Percentiles rank a stretch among this genome's conserved stretches.
phyloP scores from a whole-genome alignment of 2,797 vertebrate species.

The Florisuga fusca region DNA sequence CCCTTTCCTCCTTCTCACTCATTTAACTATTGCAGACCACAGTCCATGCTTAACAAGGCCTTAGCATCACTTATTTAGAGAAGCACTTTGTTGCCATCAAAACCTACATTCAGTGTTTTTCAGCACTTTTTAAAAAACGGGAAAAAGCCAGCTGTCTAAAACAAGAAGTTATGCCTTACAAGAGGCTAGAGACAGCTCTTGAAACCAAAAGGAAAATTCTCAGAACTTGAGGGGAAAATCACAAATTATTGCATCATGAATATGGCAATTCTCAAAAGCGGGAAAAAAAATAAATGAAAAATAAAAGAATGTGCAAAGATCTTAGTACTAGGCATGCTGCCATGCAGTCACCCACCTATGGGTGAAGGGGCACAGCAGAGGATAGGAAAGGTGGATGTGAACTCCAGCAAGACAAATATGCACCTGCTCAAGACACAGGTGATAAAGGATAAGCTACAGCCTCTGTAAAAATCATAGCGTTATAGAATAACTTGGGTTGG shows the following conservation, averaged over 20 bases:
- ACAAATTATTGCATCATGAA: not conserved
- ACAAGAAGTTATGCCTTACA: not conserved
- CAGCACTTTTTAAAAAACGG: not conserved
- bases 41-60: not conserved
- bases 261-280: too few relatives aligned
- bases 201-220: not conserved
- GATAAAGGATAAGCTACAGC: not conserved
- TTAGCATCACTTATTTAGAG: not conserved
- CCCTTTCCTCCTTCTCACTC: not conserved
- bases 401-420: not conserved
- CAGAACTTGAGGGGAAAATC: not conserved
- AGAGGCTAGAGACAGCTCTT: not conserved
- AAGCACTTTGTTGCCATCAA: not conserved
- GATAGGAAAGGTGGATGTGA: not conserved
- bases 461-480: not conserved
- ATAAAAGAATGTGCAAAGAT: not conserved
- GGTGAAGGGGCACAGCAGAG: not conserved
- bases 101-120: not conserved
- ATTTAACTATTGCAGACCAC: not conserved
- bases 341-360: not conserved
- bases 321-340: accelerated
- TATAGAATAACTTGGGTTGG: too few relatives aligned
- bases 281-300: not conserved
- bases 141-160: not conserved
- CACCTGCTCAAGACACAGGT: not conserved